A percentile compares a stretch with the other conserved stretches of the same genome.
Evolutionary conservation across 1,140 invertebrate genomes (phyloP).

Genomic region (Acromyrmex heyeri): DNA sequence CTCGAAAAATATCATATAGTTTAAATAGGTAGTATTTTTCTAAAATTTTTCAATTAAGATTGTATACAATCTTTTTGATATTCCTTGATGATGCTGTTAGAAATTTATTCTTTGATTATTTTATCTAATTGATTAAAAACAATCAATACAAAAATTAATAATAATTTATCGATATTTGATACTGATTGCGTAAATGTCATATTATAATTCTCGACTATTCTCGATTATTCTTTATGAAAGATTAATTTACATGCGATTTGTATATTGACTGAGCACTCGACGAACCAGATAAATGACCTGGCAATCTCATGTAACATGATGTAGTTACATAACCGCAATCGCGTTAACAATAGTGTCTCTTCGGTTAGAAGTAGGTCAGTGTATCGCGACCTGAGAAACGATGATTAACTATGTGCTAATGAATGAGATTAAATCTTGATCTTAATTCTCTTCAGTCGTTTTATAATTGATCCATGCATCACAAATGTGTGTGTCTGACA

Average conservation of each 20-base stretch:
- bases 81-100: background rate
- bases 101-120: constrained; percentile 1
- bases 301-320: constrained; percentile 27
- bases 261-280: constrained; percentile 18
- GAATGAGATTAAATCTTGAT: constrained; percentile 73
- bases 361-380: constrained; percentile 78
- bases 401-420: constrained; percentile 70
- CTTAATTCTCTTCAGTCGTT: constrained; percentile 50
- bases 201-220: background rate
- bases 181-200: background rate
- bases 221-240: background rate
- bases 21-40: background rate
- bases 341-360: constrained; percentile 58
- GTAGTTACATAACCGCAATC: constrained; percentile 59
- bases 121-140: background rate
- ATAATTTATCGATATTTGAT: constrained; percentile 14
- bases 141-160: background rate
- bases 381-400: constrained; percentile 70
- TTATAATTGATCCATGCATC: background rate
- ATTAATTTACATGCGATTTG: constrained; percentile 22
- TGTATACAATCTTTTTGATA: background rate
- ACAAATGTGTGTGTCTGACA: background rate
- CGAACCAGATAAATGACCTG: constrained; percentile 42
- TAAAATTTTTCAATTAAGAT: background rate
- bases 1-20: too few species aligned